Base-by-base conservation (phyloP, 2,113 vertebrate genomes). In the Lagopus leucura region DNA sequence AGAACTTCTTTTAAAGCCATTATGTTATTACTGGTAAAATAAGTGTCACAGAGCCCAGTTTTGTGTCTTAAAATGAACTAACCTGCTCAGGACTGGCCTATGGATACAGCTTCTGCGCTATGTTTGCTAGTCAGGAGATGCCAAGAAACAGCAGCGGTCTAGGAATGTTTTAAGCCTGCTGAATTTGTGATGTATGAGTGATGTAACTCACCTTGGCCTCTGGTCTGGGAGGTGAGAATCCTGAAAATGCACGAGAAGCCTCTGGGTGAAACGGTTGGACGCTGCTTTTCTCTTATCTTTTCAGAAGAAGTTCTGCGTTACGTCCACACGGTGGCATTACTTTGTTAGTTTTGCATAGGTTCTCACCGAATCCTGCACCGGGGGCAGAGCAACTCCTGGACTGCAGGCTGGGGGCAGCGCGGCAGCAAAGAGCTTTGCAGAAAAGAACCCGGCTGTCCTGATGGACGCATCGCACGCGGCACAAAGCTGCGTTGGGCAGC, bases 261-360 rank as follows among this genome's bases (percentile, higher is more conserved):
- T 42, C 40, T 25, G 27, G 74, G 36, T 75, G 71, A 47, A 22
- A 42, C 43, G 27, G 63, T 54, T 32, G 22, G 63, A 55, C 15
- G 30, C 38, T 38, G 54, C 16, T 2, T 34, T n/a, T 17, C 11
- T 24, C 30, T 57, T 17, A 1, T 17, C 20, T 43, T 28, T 2
- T 17, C 40, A n/a, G 82, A 8, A 32, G 63, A 6, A 57, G 40
- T 75, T 94, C 58, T 36, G 8, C 2, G 58, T 15, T 36, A 1
- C 5, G 63, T 54, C 93, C 96, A 84, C 96, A 30, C 15, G 94
- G 88, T 96, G 96, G 94, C 96, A 91, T 43, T 70, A 5, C 77
- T 7, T 40, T 2, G 76, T 86, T 67, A 88, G 42, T 40, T 95
- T 96, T 93, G 54, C 21, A 20, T 7, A 3, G 18, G 1, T 69